Evolutionary conservation across 2,113 vertebrate genomes (phyloP), one percentile per base, ranked within the genome.

Genomic region (Zapornia atra): DNA sequence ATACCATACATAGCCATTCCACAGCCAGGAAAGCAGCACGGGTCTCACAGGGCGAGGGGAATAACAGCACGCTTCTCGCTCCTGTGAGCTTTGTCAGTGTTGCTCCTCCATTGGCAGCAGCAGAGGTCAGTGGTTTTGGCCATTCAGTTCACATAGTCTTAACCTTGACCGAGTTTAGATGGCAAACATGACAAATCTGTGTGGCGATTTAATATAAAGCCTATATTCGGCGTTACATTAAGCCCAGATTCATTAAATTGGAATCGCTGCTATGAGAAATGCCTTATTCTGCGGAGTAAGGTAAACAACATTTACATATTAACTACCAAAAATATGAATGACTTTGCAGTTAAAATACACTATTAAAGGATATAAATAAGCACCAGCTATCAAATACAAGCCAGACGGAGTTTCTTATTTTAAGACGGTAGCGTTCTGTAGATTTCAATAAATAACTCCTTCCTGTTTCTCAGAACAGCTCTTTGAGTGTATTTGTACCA

Each of bases 1-100:
- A 64, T 92, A 92, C 89, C 91, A 82, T 69, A 96, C 61, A 79
- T 81, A 96, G 92, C 57, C 93, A 94, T 87, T 72, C 63, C 63
- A 61, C 44, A 59, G 16, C 7, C 36, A 20, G 46, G 42, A 82
- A 70, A 44, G 82, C 70, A 91, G 78, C 34, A 34, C 5, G 31
- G 24, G 65, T 57, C 38, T 53, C 38, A 54, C 50, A 78, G 38
- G 65, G n/a, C 2, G 20, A 91, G 79, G 85, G 64, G 82, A 81
- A 42, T 29, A 44, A 42, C 73, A 88, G 76, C 84, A 73, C 70
- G 63, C 75, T 21, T 86, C 87, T 82, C 69, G 44, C 76, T 95
- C 70, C 82, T 87, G 72, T 88, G 88, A 91, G 83, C 44, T 94
- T 83, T 89, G 31, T 64, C 71, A 34, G 59, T 24, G 19, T 50